Percentiles rank a stretch among this genome's conserved stretches.
Conservation (phyloP, 2,797 vertebrate species). For the Notamacropus eugenii region DNA sequence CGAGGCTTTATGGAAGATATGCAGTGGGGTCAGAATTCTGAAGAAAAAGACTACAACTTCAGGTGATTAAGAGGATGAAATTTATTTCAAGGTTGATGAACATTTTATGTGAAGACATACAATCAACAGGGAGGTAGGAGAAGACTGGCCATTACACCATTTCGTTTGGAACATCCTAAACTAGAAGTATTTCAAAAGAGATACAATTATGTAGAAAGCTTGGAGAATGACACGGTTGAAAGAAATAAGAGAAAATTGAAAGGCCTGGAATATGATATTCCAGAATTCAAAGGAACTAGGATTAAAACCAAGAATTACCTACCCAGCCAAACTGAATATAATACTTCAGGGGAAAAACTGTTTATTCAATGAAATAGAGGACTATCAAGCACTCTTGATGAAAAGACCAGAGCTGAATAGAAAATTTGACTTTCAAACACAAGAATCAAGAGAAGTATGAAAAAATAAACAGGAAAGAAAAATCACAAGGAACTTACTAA, state of each 20-base stretch:
- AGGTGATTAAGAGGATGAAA: not conserved
- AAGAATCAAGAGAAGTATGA: no score
- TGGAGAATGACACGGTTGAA: not conserved
- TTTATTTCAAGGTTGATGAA: not conserved
- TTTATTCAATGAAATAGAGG: no score
- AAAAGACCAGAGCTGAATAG: no score
- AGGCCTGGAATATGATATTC: no score
- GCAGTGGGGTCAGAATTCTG: not conserved
- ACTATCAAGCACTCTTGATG: no score
- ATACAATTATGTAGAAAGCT: not conserved
- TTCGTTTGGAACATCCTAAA: not conserved
- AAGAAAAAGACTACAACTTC: not conserved
- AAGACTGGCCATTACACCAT: not conserved
- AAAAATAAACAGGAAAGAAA: no score
- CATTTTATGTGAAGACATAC: not conserved
- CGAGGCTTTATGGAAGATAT: not conserved
- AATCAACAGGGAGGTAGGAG: not conserved
- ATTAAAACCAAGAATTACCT: no score
- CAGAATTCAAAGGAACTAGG: no score
- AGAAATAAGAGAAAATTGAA: not conserved
- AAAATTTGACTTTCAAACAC: no score
- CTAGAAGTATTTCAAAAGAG: not conserved
- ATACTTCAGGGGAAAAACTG: no score
- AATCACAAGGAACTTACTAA: no score
- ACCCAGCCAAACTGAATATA: no score